Evolutionary conservation across 2,888 invertebrate species (phyloP).

Genomic region (Cantharis nigra): DNA sequence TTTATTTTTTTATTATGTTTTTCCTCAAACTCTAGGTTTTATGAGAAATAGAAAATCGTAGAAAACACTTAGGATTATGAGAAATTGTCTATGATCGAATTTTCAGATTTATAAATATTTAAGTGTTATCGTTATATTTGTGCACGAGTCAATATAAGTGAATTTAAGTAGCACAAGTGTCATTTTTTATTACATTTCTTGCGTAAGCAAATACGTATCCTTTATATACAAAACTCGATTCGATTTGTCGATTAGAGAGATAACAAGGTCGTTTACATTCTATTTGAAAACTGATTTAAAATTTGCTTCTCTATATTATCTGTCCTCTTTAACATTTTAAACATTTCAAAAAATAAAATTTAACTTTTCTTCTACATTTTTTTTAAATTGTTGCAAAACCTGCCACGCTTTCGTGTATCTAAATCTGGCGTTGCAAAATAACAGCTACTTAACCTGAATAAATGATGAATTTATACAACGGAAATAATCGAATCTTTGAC

Average conservation of each 20-base stretch:
- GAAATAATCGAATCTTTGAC: slow-evolving; percentile 20
- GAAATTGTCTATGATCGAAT: slow-evolving; percentile 7
- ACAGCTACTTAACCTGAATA: slow-evolving; percentile 24
- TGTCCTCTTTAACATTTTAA: background rate
- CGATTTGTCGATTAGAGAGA: slow-evolving; percentile 46
- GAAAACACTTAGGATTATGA: slow-evolving; percentile 13
- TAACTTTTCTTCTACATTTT: background rate
- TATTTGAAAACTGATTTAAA: slow-evolving; percentile 46
- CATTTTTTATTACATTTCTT: slow-evolving; percentile 33
- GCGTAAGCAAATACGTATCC: slow-evolving; percentile 46
- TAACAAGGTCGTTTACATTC: slow-evolving; percentile 51
- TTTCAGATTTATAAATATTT: slow-evolving; percentile 4
- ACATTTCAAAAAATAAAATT: background rate
- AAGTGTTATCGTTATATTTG: background rate
- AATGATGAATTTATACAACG: slow-evolving; percentile 21
- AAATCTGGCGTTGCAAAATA: background rate
- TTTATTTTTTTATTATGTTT: background rate
- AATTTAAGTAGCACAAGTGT: slow-evolving; percentile 23
- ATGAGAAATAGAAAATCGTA: background rate
- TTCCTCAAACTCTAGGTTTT: background rate
- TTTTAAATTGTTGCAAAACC: background rate
- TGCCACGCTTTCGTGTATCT: background rate
- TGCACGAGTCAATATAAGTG: slow-evolving; percentile 13
- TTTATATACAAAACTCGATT: slow-evolving; percentile 45
- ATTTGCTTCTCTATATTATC: slow-evolving; percentile 25